Percentiles rank a stretch among this genome's conserved stretches.
Evolutionary conservation across 2,113 vertebrate genomes (phyloP).

Genomic region (Casuarius casuarius): DNA sequence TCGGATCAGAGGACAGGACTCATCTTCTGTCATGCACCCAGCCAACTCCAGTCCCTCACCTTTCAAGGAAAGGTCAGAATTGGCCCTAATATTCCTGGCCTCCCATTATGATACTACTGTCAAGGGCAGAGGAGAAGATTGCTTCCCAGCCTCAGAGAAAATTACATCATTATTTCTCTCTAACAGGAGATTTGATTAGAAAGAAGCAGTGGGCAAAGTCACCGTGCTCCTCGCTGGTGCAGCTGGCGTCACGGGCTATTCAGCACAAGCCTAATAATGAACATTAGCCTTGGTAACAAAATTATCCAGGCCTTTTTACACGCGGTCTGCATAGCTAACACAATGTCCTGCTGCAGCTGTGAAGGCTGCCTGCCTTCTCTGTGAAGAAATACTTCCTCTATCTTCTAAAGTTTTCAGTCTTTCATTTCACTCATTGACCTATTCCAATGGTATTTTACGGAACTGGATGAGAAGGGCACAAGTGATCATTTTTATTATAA

Average conservation of each 20-base stretch:
- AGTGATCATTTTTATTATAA: neutral
- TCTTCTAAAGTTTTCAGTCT: neutral
- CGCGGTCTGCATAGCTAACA: neutral
- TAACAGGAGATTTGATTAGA: slow-evolving; percentile 14
- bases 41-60: neutral
- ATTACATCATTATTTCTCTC: neutral
- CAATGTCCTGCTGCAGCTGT: neutral
- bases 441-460: neutral
- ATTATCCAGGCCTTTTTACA: neutral
- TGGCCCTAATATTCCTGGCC: neutral
- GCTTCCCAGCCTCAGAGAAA: neutral
- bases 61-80: neutral
- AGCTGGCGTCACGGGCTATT: neutral
- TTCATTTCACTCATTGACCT: neutral
- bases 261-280: neutral
- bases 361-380: neutral
- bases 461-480: neutral
- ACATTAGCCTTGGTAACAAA: neutral
- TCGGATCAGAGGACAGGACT: neutral
- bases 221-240: neutral
- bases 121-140: neutral
- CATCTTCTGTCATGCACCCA: neutral
- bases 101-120: neutral
- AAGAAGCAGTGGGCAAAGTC: neutral
- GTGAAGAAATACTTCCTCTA: neutral